phyloP scores from a whole-genome alignment of 2,888 invertebrate genomes.

The Eupelmus urozonus region DNA sequence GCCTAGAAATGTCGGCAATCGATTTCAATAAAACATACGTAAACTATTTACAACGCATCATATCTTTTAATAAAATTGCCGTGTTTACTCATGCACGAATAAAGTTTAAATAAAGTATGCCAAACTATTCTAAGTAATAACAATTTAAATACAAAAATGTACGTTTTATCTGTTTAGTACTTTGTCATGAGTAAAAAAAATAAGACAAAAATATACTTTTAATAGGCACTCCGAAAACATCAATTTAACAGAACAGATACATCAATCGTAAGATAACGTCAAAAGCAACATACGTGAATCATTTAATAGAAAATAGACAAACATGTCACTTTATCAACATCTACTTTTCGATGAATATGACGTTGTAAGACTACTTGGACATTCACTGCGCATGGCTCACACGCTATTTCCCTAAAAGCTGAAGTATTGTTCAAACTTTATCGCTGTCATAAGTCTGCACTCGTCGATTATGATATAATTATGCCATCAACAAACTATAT shows the following conservation, averaged over 20 bases:
- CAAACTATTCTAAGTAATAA: no score
- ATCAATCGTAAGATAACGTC: no score
- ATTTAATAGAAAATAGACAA: not conserved
- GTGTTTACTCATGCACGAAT: not conserved
- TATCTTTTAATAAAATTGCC: conserved; percentile 4
- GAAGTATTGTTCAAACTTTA: conserved; percentile 22
- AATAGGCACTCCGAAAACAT: no score
- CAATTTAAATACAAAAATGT: no score
- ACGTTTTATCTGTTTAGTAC: no score
- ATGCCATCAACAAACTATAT: not conserved
- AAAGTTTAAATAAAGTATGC: no score
- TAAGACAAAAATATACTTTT: no score
- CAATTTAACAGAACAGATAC: no score
- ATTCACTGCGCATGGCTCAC: conserved; percentile 8
- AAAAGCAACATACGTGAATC: no score
- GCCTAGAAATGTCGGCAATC: conserved; percentile 7
- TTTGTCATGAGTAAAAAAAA: no score
- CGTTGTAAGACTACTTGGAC: conserved; percentile 29
- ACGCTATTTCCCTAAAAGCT: conserved; percentile 35
- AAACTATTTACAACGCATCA: not conserved
- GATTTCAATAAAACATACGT: conserved; percentile 3
- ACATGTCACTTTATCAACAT: conserved; percentile 22
- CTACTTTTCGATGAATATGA: conserved; percentile 15
- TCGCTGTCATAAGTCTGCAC: not conserved
- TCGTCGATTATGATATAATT: not conserved